A percentile compares a stretch with the other conserved stretches of the same genome.
These are phyloP conservation scores for Buathra laborator DNA, from an alignment of 2,888 invertebrate genomes.

Conservation along the genomic window DNA sequence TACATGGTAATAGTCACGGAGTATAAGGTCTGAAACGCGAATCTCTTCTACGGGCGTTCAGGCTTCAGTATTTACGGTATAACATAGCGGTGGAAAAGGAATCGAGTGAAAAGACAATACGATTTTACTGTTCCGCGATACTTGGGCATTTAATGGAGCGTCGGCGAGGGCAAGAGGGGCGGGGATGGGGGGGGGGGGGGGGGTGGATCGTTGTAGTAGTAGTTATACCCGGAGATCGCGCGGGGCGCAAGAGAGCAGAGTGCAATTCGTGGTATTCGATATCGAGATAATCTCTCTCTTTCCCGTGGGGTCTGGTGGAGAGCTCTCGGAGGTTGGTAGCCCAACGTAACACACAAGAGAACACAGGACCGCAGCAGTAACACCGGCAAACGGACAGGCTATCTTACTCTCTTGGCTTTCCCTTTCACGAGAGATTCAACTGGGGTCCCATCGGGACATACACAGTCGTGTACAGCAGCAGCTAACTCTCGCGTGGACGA, in stretches of 20 bases:
- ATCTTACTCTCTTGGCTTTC: constrained; percentile 75
- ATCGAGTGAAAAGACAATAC: constrained; percentile 70
- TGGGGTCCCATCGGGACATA: constrained; percentile 62
- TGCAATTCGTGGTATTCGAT: constrained; percentile 85
- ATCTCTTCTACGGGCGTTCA: constrained; percentile 47
- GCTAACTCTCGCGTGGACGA: constrained; percentile 55
- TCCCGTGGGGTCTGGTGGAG: constrained; percentile 67
- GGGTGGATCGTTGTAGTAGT: constrained; percentile 22
- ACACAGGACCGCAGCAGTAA: constrained; percentile 1
- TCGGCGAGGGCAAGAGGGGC: constrained; percentile 60
- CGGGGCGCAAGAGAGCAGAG: constrained; percentile 77
- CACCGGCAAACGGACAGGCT: constrained; percentile 41
- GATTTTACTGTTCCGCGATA: constrained; percentile 69
- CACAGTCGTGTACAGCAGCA: constrained; percentile 48
- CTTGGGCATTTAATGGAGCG: constrained; percentile 73
- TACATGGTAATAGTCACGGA: constrained; percentile 63
- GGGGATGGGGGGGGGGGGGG: not conserved
- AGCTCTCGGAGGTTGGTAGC: constrained; percentile 41
- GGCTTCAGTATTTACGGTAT: constrained; percentile 28
- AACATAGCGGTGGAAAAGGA: constrained; percentile 30
- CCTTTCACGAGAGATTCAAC: constrained; percentile 76
- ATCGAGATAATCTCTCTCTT: constrained; percentile 84
- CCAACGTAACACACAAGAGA: constrained; percentile 42
- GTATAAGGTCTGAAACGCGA: constrained; percentile 53
- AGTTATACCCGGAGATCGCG: constrained; percentile 68